These are phyloP conservation scores for Nerophis ophidion DNA, from an alignment of 2,113 vertebrate genomes.

Conservation along the genomic window DNA sequence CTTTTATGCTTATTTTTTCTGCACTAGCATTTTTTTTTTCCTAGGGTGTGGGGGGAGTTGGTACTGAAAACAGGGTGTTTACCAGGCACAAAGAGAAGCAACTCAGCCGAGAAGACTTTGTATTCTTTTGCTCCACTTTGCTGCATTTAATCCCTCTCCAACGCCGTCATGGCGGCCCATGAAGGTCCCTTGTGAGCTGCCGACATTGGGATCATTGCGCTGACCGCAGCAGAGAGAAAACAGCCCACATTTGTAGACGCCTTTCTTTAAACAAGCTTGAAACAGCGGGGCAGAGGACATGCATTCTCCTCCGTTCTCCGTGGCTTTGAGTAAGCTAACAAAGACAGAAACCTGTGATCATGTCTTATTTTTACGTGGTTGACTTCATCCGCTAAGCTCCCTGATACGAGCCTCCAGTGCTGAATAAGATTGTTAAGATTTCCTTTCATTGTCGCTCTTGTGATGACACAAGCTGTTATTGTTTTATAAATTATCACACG, in stretches of 20 bases:
- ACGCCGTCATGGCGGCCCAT: constrained; percentile 27
- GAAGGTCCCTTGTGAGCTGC: constrained; percentile 40
- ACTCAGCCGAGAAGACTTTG: constrained; percentile 46
- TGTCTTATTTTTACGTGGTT: constrained; percentile 26
- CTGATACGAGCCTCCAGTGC: constrained; percentile 9
- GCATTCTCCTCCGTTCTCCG: constrained; percentile 13
- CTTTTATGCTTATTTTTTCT: constrained; percentile 43
- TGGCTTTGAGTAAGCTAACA: constrained; percentile 2
- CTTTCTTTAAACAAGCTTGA: constrained; percentile 43
- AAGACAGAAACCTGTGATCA: constrained; percentile 18
- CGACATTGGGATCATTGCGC: constrained; percentile 42
- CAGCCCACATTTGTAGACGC: constrained; percentile 49
- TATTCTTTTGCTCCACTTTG: constrained; percentile 47
- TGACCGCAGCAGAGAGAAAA: constrained; percentile 60
- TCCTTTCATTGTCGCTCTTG: constrained; percentile 27
- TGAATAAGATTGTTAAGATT: constrained; percentile 25
- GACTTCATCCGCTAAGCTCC: constrained; percentile 15
- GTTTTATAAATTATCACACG: constrained; percentile 49
- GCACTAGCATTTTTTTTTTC: constrained; percentile 1
- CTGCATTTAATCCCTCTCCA: constrained; percentile 49
- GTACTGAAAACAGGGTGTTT: constrained; percentile 34
- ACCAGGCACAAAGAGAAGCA: constrained; percentile 41
- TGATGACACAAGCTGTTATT: constrained; percentile 16
- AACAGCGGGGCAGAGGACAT: constrained; percentile 28
- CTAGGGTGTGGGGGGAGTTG: constrained; percentile 9